Evolutionary conservation across 2,888 invertebrate species (phyloP).

Genomic region (Xestobium rufovillosum): DNA sequence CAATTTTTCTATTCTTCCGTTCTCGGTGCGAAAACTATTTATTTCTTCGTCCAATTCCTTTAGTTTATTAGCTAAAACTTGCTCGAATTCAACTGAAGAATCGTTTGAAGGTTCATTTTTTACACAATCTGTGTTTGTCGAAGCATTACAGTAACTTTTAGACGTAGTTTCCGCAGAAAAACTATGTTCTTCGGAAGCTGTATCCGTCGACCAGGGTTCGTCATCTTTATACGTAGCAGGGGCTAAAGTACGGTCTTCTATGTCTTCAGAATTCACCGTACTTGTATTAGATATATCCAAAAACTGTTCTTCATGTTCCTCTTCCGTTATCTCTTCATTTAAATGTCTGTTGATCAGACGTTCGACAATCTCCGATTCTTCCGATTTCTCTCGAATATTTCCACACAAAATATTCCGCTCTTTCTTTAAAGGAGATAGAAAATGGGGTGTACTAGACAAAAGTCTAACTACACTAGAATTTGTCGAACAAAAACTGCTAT

Average conservation of each 20-base stretch:
- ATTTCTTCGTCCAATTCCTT: constrained; percentile 60
- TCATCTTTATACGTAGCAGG: constrained; percentile 22
- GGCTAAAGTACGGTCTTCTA: not conserved
- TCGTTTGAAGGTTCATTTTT: constrained; percentile 40
- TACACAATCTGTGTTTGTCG: constrained; percentile 31
- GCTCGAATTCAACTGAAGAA: constrained; percentile 43
- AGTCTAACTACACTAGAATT: constrained; percentile 38
- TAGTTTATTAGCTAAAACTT: constrained; percentile 54
- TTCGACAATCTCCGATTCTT: not conserved
- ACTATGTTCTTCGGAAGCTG: constrained; percentile 22
- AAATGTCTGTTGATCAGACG: not conserved
- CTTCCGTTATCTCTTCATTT: constrained; percentile 6
- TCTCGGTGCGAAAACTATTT: constrained; percentile 48
- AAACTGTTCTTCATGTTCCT: constrained; percentile 12
- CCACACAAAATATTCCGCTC: not conserved
- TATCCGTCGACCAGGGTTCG: constrained; percentile 25
- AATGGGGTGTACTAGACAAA: constrained; percentile 33
- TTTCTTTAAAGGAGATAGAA: constrained; percentile 6
- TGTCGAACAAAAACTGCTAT: constrained; percentile 58
- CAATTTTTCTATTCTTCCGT: constrained; percentile 41
- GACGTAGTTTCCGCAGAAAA: not conserved
- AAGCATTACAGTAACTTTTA: not conserved
- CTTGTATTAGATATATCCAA: constrained; percentile 2
- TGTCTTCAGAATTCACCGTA: not conserved
- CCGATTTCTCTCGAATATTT: too few species aligned